These are phyloP conservation scores for Exephanes ischioxanthus DNA, from an alignment of 2,888 invertebrate genomes.

Conservation along the genomic window DNA sequence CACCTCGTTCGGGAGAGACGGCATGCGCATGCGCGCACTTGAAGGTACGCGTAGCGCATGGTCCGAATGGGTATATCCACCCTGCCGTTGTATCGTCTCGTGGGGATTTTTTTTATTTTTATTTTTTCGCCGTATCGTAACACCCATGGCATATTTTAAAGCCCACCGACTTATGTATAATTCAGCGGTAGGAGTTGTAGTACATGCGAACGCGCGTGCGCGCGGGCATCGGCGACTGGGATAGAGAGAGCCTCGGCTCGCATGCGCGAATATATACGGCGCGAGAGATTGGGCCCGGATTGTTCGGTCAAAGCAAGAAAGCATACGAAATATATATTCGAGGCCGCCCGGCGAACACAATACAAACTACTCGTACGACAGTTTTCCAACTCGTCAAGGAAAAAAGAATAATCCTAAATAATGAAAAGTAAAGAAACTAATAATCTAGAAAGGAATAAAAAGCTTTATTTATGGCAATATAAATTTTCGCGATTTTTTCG, in stretches of 20 bases:
- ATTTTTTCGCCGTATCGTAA: conserved; percentile 71
- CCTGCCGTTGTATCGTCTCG: not conserved
- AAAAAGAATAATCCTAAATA: not conserved
- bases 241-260: conserved; percentile 39
- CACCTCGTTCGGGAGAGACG: not conserved
- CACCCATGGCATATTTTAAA: conserved; percentile 81
- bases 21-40: not conserved
- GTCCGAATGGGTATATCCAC: conserved; percentile 13
- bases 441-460: too few relatives aligned
- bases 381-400: not conserved
- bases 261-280: conserved; percentile 73
- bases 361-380: not conserved
- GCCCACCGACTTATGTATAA: conserved; percentile 81
- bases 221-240: conserved; percentile 71
- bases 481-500: too few relatives aligned
- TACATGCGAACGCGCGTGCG: conserved; percentile 75
- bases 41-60: not conserved
- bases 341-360: not conserved
- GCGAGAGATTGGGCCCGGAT: conserved; percentile 79
- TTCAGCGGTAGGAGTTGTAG: conserved; percentile 80
- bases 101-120: not conserved
- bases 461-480: too few relatives aligned
- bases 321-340: not conserved
- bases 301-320: conserved; percentile 72
- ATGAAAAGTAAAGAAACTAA: too few relatives aligned